Base-by-base conservation (phyloP, 2,797 vertebrate species). In the Anableps anableps region DNA sequence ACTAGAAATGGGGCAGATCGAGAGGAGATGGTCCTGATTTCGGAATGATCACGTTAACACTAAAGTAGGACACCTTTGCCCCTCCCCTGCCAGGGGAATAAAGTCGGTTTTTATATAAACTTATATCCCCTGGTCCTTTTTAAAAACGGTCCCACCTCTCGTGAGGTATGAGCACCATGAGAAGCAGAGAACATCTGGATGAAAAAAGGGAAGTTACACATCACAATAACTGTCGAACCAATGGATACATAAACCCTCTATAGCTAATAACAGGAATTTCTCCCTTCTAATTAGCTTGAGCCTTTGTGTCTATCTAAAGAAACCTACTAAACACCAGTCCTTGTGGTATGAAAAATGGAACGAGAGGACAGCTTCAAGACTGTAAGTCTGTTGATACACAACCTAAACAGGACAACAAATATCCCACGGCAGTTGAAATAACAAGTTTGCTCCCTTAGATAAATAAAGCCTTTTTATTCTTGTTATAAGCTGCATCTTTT, bases 41-140 rank as follows among this genome's bases (percentile, higher is more conserved):
- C 80, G 93, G 93, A 95, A 93, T 89, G 93, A 89, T 91, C 91
- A 90, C 91, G 82, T 71, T 86, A 89, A 89, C 89, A 80, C 72
- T 84, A 89, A 96, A 96, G 88, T 96, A 93, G 96, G 96, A 93
- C 95, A 91, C 89, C 89, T 85, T 81, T 78, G 47, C 87, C 88
- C 89, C 90, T 89, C 81, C 89, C 78, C 41, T 88, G 83, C 86
- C 88, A 85, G 73, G 93, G 94, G 93, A 95, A 88, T 91, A 81
- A 88, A 90, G 87, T 70, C 79, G 23, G 88, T 89, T 95, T 92
- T 95, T 95, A 96, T 95, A 94, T 93, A 88, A 88, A 88, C 86
- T 71, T 91, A 91, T 64, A 90, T 91, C 95, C 95, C 83, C 53
- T 79, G 94, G 95, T 88, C 78, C 82, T 86, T 64, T 92, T 93